These are phyloP conservation scores for Chaetophractus vellerosus DNA, from an alignment of 2,797 vertebrate genomes.

Conservation along the genomic window DNA sequence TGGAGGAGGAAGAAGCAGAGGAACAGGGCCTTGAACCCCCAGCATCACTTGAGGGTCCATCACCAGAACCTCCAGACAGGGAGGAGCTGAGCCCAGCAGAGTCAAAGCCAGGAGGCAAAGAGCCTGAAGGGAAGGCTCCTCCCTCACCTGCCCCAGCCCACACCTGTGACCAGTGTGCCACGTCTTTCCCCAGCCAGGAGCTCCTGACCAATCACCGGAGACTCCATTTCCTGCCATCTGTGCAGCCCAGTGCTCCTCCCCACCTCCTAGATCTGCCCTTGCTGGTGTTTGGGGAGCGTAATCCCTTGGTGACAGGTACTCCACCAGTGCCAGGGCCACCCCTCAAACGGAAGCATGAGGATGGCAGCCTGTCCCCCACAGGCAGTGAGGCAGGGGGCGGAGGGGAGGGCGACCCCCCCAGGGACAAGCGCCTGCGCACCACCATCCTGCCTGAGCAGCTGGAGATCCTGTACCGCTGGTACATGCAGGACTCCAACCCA, in stretches of 20 bases:
- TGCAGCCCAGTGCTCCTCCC: constrained; percentile 40
- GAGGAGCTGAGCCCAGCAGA: constrained; percentile 64
- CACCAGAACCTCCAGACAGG: constrained; percentile 47
- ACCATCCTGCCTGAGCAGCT: constrained; percentile 96
- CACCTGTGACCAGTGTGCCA: constrained; percentile 82
- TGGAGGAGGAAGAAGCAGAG: constrained; percentile 76
- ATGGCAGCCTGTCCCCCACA: constrained; percentile 87
- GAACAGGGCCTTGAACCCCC: constrained; percentile 70
- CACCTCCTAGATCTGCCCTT: constrained; percentile 80
- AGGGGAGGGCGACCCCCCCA: constrained; percentile 86
- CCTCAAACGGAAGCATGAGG: constrained; percentile 88
- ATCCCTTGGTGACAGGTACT: constrained; percentile 64
- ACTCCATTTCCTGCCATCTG: constrained; percentile 74
- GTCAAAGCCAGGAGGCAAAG: constrained; percentile 58
- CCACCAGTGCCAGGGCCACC: constrained; percentile 68
- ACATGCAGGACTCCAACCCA: constrained; percentile 97
- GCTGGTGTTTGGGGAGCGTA: constrained; percentile 81
- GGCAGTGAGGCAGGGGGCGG: constrained; percentile 86
- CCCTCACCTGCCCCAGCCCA: constrained; percentile 34
- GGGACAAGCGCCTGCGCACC: constrained; percentile 94
- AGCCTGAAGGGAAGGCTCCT: constrained; percentile 67
- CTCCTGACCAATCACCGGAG: constrained; percentile 79
- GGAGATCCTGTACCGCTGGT: constrained; percentile 97
- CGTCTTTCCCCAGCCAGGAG: constrained; percentile 81
- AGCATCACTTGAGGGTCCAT: not conserved